Percentiles rank a stretch among this genome's conserved stretches.
Evolutionary conservation across 2,113 vertebrate genomes (phyloP).

Genomic region (Phalacrocorax carbo): DNA sequence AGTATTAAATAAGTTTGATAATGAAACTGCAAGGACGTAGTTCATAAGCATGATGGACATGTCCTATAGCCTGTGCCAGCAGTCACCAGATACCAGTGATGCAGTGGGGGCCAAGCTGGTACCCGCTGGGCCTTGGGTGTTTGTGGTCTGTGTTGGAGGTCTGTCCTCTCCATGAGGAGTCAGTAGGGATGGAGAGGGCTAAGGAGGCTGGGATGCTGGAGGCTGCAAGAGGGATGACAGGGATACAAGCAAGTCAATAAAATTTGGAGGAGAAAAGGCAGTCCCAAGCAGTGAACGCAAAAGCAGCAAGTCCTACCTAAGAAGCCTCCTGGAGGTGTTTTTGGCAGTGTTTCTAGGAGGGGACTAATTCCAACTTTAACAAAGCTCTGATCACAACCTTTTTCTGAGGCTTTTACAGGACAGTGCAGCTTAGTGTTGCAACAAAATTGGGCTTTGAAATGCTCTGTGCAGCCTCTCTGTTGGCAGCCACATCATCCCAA

Average conservation of each 20-base stretch:
- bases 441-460: background rate
- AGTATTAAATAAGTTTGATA: background rate
- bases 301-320: background rate
- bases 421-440: background rate
- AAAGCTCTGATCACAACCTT: background rate
- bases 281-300: background rate
- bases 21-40: background rate
- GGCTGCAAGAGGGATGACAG: background rate
- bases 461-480: background rate
- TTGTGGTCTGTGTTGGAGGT: background rate
- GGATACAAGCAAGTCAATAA: background rate
- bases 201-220: background rate
- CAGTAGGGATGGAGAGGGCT: background rate
- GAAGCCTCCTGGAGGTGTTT: background rate
- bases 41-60: background rate
- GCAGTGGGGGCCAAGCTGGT: background rate
- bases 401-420: background rate
- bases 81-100: background rate
- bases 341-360: background rate
- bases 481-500: background rate
- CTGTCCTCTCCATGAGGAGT: background rate
- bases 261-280: background rate
- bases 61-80: background rate
- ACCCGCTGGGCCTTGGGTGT: background rate
- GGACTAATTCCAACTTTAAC: background rate